Base-by-base conservation (phyloP, 2,888 invertebrate genomes). In the Tipula lateralis region DNA sequence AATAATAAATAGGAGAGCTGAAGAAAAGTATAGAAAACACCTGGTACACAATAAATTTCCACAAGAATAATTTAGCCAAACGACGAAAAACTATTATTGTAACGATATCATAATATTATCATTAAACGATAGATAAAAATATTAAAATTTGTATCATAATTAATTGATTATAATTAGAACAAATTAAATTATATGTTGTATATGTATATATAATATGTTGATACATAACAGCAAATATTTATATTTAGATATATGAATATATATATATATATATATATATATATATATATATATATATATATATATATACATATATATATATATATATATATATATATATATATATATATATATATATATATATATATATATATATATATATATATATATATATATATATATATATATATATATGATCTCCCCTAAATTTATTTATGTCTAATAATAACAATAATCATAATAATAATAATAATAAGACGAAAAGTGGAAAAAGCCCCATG, bases 151-250 rank as follows among this genome's bases (percentile, higher is more conserved):
- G 0, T 66, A 24, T 66, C 0, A 66, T 66, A 66, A 66, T 66
- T 66, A 66, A 66, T 66, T 66, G 66, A 66, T 66, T 24, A 66
- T 66, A 66, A 66, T 66, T 66, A 66, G 66, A 66, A 66, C 66
- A 66, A 66, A 66, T 66, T 7, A 66, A 66, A 66, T 66, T 66
- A 66, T 66, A 9, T 24, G 12, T 66, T 24, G 24, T 66, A n/a
- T 66, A 24, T 16, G n/a, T 3, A 44, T 44, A 44, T 36, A 32
- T 32, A 6, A 6, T 32, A 32, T n/a, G n/a, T n/a, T n/a, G n/a
- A n/a, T n/a, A n/a, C n/a, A n/a, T n/a, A n/a, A n/a, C n/a, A n/a
- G n/a, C n/a, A n/a, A n/a, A n/a, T n/a, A n/a, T n/a, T n/a, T n/a
- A n/a, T n/a, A n/a, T n/a, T n/a, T n/a, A n/a, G n/a, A n/a, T n/a